Evolutionary conservation across 37 sponge, comb jelly and placozoan genomes (phyloP).

Genomic region (Spongilla lacustris): DNA sequence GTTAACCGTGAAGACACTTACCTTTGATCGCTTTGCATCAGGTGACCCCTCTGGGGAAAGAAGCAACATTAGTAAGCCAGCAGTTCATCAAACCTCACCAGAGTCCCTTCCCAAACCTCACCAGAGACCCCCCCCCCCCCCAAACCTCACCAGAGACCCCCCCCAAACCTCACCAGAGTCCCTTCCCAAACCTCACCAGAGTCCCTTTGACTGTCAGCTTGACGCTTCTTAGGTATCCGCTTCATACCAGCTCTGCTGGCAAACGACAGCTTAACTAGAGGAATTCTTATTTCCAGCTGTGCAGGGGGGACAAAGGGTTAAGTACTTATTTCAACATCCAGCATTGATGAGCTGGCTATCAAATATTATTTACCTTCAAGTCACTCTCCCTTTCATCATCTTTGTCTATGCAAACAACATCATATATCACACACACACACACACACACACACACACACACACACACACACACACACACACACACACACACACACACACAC

Average conservation of each 20-base stretch:
- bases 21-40: conserved; percentile 39
- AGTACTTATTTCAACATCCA: background rate
- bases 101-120: background rate
- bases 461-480: too few relatives aligned
- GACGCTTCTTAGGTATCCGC: conserved; percentile 72
- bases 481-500: background rate
- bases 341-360: background rate
- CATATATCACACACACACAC: too few relatives aligned
- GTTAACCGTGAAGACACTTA: too few relatives aligned
- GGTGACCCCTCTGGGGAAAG: background rate
- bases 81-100: background rate
- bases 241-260: conserved; percentile 42
- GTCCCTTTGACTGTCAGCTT: conserved; percentile 15
- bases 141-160: background rate
- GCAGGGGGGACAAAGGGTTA: background rate
- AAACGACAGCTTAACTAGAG: conserved; percentile 62
- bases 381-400: background rate
- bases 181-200: background rate
- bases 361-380: background rate
- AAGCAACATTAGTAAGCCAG: background rate
- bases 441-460: too few relatives aligned
- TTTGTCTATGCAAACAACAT: background rate
- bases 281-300: conserved; percentile 75
- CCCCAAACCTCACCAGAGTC: background rate
- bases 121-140: background rate